phyloP scores from a whole-genome alignment of 2,113 vertebrate genomes.

The Hypanus sabinus region DNA sequence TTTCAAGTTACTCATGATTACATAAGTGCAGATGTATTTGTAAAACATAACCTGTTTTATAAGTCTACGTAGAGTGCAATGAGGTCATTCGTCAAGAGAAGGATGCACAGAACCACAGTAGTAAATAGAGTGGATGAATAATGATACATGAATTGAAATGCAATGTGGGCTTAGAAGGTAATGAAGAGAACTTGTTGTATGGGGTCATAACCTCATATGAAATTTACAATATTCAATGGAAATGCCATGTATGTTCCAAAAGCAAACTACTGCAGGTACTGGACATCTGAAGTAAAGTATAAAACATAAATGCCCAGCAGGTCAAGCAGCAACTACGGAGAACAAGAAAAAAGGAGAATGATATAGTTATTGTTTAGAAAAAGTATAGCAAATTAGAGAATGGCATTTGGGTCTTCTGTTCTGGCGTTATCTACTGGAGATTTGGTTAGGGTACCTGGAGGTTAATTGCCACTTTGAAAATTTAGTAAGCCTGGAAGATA shows the following conservation, averaged over 20 bases:
- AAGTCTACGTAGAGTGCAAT: not conserved
- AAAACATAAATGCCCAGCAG: too few relatives aligned
- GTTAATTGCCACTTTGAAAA: not conserved
- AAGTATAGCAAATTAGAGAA: not conserved
- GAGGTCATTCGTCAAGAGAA: not conserved
- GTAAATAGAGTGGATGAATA: not conserved
- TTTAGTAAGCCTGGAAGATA: not conserved
- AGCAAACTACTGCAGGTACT: too few relatives aligned
- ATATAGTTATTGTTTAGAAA: not conserved
- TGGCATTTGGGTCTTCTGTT: not conserved
- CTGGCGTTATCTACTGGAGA: not conserved
- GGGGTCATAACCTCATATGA: not conserved
- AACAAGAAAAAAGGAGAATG: not conserved
- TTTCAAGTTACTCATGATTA: not conserved
- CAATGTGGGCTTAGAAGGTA: not conserved
- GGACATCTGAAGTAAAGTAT: too few relatives aligned
- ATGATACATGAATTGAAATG: not conserved
- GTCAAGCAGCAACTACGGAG: too few relatives aligned
- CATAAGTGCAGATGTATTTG: not conserved
- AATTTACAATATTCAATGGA: not conserved
- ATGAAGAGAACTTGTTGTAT: not conserved
- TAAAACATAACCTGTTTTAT: not conserved
- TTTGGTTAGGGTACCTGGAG: not conserved
- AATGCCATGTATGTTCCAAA: too few relatives aligned
- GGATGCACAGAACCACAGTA: not conserved